These are phyloP conservation scores for Platycheirus rosarum DNA, from an alignment of 2,888 invertebrate genomes.

Conservation along the genomic window DNA sequence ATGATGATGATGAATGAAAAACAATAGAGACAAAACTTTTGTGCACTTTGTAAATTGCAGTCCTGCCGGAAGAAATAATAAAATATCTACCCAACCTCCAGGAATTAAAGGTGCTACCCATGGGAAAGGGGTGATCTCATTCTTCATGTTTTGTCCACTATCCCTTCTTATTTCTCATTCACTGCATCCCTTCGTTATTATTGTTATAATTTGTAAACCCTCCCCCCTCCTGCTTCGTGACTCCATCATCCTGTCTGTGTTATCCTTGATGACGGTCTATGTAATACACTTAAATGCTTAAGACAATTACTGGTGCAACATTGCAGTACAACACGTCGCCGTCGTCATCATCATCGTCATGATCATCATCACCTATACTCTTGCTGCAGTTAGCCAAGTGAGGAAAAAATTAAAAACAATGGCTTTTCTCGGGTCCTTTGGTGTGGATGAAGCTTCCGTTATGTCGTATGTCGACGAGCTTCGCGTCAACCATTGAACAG, in stretches of 20 bases:
- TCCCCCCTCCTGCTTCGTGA: conserved; percentile 14
- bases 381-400: conserved; percentile 57
- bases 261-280: conserved; percentile 65
- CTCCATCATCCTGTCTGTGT: conserved; percentile 39
- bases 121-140: conserved; percentile 12
- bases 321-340: conserved; percentile 70
- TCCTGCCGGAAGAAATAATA: conserved; percentile 75
- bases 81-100: conserved; percentile 42
- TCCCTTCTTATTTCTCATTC: conserved; percentile 24
- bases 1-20: conserved; percentile 67
- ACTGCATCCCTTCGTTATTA: conserved; percentile 56
- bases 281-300: conserved; percentile 74
- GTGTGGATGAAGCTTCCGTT: conserved; percentile 58
- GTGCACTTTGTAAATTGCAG: conserved; percentile 75
- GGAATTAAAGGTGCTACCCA: conserved; percentile 35
- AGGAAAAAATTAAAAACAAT: conserved; percentile 63
- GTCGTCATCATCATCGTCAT: conserved; percentile 43
- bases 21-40: conserved; percentile 71
- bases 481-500: conserved; percentile 38
- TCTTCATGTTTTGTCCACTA: conserved; percentile 15
- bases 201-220: conserved; percentile 62
- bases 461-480: conserved; percentile 25
- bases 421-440: conserved; percentile 42
- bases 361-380: conserved; percentile 18
- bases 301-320: conserved; percentile 72